Base-by-base conservation (phyloP, 2,113 vertebrate species). In the Zeus faber region DNA sequence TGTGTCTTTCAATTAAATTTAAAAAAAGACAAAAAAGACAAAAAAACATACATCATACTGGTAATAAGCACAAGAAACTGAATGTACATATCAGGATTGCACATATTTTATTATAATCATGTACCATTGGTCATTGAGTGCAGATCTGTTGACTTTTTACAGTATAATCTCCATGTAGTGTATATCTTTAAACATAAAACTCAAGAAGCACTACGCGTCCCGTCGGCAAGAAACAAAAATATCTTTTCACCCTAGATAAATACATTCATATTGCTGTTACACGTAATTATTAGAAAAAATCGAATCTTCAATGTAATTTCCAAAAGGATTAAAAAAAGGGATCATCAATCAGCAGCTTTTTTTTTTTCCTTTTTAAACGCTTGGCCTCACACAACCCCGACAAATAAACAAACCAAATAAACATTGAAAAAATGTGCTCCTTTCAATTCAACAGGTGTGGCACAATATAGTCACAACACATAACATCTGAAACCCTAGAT, bases 71-170 rank as follows among this genome's bases (percentile, higher is more conserved):
- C 33, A 41, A 52, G n/a, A 52, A 45, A 49, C 37, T 6, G 29
- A 40, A 25, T 45, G 21, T 16, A 51, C 2, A 0, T 5, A 27
- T 46, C 39, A 57, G 11, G 5, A 76, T 51, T 66, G 58, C 25
- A 68, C 52, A 57, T 26, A 67, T 82, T 85, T 82, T 76, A 72
- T 83, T 31, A 67, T 8, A 63, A 13, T 49, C 25, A 48, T 33
- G 49, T 5, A 25, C 16, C 51, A 59, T 51, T 49, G 35, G 65
- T 70, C 58, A 72, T 39, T 51, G n/a, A n/a, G 41, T 58, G n/a
- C 43, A 58, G 18, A 44, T 21, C 8, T 24, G 54, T 21, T 33
- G 17, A 11, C 20, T 44, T 18, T 4, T 21, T 46, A 65, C 49
- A 81, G 53, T 41, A 43, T 39, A 53, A 64, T 62, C 31, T 75